These are phyloP conservation scores for Ammodramus savannarum DNA, from an alignment of 2,113 vertebrate species.

Conservation along the genomic window DNA sequence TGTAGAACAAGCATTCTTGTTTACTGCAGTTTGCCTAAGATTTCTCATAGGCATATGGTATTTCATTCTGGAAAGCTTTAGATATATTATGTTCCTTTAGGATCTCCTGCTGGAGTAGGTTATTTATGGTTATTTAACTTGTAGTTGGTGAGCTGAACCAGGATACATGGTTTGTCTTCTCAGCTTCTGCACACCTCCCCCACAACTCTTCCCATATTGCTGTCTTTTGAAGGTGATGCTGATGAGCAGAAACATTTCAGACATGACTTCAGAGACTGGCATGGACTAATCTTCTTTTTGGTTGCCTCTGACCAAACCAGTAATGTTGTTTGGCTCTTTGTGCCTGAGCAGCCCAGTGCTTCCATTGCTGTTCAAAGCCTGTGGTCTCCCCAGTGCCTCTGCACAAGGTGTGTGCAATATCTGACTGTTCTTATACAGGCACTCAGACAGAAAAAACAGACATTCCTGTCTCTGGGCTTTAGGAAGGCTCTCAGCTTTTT, in stretches of 20 bases:
- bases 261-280: background rate
- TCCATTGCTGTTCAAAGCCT: background rate
- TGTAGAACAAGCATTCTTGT: background rate
- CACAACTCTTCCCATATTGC: background rate
- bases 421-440: background rate
- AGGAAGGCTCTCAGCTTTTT: background rate
- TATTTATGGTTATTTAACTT: background rate
- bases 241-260: background rate
- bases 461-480: background rate
- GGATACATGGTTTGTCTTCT: background rate
- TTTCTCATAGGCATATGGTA: background rate
- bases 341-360: background rate
- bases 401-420: background rate
- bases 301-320: background rate
- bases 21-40: background rate
- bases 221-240: background rate
- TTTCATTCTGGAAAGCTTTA: background rate
- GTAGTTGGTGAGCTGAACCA: background rate
- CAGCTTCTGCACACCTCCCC: background rate
- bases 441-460: accelerated
- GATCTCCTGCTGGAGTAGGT: background rate
- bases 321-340: background rate
- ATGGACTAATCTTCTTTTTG: background rate
- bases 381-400: background rate
- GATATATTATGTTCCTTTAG: background rate